These are phyloP conservation scores for Syrrhaptes paradoxus DNA, from an alignment of 2,113 vertebrate species.

Conservation along the genomic window DNA sequence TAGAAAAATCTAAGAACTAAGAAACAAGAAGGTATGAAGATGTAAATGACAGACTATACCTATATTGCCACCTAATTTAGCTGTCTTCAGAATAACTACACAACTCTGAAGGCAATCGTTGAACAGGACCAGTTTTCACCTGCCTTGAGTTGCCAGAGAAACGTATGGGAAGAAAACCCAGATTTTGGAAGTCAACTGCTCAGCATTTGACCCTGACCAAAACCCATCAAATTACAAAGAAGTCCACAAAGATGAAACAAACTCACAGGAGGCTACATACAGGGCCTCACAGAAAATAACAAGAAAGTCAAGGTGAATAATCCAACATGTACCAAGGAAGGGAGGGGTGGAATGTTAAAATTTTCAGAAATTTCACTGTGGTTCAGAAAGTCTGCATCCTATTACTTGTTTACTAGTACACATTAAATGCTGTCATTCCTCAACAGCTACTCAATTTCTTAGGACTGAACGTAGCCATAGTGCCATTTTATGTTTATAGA, in stretches of 20 bases:
- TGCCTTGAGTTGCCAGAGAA: not conserved
- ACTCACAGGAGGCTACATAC: not conserved
- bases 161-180: not conserved
- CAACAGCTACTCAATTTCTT: not conserved
- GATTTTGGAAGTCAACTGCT: not conserved
- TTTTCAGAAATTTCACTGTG: not conserved
- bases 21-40: not conserved
- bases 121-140: not conserved
- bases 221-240: not conserved
- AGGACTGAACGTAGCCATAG: not conserved
- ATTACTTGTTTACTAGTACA: not conserved
- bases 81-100: not conserved
- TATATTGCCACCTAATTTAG: not conserved
- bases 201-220: not conserved
- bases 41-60: not conserved
- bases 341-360: rapidly evolving
- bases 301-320: not conserved
- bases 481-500: not conserved
- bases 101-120: not conserved
- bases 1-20: not conserved
- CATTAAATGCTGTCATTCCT: not conserved
- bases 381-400: not conserved
- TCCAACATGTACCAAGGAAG: not conserved
- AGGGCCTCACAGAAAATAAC: not conserved
- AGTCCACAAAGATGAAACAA: not conserved